Conservation (phyloP, 2,113 vertebrate genomes). For the Alosa alosa region DNA sequence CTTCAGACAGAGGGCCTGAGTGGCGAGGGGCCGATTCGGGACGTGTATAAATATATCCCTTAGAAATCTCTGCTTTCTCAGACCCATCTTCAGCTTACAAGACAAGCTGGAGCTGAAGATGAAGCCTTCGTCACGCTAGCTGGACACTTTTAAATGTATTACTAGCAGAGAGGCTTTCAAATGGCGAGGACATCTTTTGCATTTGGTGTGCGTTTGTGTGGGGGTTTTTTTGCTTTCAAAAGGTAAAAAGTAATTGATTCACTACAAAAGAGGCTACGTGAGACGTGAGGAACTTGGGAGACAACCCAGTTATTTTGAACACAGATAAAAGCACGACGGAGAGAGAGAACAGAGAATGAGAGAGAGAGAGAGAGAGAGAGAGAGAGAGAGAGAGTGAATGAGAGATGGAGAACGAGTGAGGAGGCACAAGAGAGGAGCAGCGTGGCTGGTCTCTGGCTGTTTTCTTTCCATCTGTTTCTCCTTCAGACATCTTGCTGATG, state of each 20-base stretch:
- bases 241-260: not conserved
- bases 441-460: too few species aligned
- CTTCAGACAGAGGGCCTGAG: not conserved
- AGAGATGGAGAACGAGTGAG: not conserved
- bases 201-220: not conserved
- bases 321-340: not conserved
- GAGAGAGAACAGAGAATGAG: not conserved
- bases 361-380: too few species aligned
- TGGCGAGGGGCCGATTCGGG: not conserved
- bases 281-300: too few species aligned
- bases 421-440: not conserved
- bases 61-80: not conserved
- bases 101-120: not conserved
- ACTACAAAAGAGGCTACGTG: not conserved
- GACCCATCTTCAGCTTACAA: not conserved
- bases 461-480: not conserved
- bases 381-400: not conserved
- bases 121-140: not conserved
- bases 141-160: not conserved
- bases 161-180: not conserved
- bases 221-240: not conserved
- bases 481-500: not conserved
- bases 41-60: not conserved
- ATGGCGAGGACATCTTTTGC: not conserved
- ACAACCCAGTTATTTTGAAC: not conserved